Percentiles rank a stretch among this genome's conserved stretches.
phyloP scores from a whole-genome alignment of 2,113 vertebrate genomes.

The Bos javanicus region DNA sequence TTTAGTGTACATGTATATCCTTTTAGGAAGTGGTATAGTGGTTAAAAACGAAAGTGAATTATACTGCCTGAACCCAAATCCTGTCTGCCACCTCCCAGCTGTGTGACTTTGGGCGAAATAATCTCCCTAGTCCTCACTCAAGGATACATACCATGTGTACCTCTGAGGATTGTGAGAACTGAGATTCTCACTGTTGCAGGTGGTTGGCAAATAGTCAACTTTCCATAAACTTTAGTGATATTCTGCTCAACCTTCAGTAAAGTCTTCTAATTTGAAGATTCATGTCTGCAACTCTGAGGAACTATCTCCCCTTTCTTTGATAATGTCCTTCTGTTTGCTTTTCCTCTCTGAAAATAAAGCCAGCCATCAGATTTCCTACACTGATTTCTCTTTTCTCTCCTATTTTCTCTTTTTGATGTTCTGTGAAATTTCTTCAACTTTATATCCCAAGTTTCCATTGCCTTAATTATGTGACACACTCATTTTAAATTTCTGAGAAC shows the following conservation, averaged over 20 bases:
- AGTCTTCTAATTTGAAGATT: constrained; percentile 11
- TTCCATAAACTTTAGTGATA: neutral
- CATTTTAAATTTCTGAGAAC: neutral
- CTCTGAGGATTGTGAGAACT: neutral
- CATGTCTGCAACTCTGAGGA: neutral
- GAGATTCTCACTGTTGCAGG: neutral
- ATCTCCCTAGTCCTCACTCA: neutral
- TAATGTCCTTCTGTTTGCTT: neutral
- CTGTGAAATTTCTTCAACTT: constrained; percentile 3
- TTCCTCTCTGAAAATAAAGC: constrained; percentile 14
- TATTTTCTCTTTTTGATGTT: neutral
- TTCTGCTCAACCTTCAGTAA: neutral
- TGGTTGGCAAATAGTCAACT: neutral
- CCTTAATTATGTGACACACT: neutral
- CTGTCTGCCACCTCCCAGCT: neutral
- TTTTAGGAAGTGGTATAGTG: neutral
- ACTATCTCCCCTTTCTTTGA: neutral
- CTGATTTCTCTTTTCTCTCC: neutral
- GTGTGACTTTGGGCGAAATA: neutral
- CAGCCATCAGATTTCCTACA: neutral
- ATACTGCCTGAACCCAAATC: neutral
- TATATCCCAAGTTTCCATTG: neutral
- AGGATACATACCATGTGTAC: neutral
- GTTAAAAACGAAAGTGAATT: neutral
- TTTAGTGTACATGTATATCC: neutral